Conservation (phyloP, 2,797 vertebrate species). For the Tokudaia muenninki region DNA sequence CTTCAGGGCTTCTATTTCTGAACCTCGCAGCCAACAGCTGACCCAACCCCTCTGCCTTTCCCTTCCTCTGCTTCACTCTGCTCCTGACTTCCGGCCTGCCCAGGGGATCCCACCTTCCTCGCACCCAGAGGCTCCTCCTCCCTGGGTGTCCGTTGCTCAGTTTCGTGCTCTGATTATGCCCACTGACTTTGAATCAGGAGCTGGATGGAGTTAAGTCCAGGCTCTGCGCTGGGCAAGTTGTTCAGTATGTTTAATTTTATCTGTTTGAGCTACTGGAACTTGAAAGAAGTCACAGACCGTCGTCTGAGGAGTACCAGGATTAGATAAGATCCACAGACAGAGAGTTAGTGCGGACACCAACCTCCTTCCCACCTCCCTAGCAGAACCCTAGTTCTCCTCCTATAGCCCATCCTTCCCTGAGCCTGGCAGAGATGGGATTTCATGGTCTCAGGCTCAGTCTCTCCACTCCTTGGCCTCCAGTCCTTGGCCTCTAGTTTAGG, state of each 20-base stretch:
- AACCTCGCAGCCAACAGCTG: too few relatives aligned
- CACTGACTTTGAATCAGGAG: background rate
- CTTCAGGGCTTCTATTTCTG: background rate
- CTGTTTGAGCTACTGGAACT: background rate
- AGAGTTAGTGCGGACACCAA: background rate
- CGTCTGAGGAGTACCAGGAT: background rate
- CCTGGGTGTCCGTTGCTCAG: background rate
- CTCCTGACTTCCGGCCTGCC: too few relatives aligned
- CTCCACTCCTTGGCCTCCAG: background rate
- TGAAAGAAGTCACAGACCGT: background rate
- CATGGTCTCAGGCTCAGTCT: background rate
- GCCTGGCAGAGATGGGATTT: background rate
- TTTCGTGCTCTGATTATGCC: background rate
- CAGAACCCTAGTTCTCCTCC: background rate
- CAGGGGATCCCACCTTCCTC: background rate
- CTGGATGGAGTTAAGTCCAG: background rate
- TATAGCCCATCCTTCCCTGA: background rate
- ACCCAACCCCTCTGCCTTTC: too few relatives aligned
- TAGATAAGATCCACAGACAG: rapidly evolving
- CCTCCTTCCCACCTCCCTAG: background rate
- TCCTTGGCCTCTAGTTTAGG: background rate
- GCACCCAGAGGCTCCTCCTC: background rate
- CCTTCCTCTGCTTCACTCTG: background rate
- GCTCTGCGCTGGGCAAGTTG: background rate
- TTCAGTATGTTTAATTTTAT: background rate